Conservation (phyloP, 2,888 invertebrate species). For the Deilephila elpenor region DNA sequence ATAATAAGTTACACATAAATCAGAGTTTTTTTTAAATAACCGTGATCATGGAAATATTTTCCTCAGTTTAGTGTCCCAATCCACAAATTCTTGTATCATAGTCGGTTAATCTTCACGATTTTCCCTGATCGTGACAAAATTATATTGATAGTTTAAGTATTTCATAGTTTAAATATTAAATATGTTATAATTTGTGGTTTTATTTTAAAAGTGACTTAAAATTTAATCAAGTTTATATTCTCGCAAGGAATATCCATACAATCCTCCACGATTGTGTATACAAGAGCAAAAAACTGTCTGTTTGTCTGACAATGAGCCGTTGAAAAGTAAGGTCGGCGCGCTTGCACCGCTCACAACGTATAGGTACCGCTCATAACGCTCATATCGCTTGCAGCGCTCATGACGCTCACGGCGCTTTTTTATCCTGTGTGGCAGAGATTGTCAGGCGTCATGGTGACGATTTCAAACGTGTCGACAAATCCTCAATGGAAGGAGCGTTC, state of each 20-base stretch:
- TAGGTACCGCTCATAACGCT: neutral
- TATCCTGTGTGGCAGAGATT: neutral
- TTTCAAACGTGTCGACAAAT: slow-evolving; percentile 3
- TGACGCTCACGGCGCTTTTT: neutral
- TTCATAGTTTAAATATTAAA: too few relatives aligned
- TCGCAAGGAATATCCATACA: slow-evolving; percentile 52
- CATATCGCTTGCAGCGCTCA: neutral
- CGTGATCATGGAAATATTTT: too few relatives aligned
- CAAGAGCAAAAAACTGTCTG: slow-evolving; percentile 55
- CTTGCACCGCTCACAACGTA: neutral
- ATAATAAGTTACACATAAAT: too few relatives aligned
- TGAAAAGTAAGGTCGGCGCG: slow-evolving; percentile 58
- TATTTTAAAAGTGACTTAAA: neutral
- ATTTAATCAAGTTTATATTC: neutral
- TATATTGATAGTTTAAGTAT: too few relatives aligned
- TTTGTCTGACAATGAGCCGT: slow-evolving; percentile 70
- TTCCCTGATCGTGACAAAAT: too few relatives aligned
- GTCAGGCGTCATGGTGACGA: slow-evolving; percentile 8
- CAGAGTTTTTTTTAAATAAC: too few relatives aligned
- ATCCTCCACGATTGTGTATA: slow-evolving; percentile 41
- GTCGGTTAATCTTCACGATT: too few relatives aligned
- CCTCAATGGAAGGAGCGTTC: neutral
- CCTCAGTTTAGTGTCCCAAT: too few relatives aligned
- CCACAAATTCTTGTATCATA: too few relatives aligned
- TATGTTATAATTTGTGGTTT: too few relatives aligned